Conservation (phyloP, 2,113 vertebrate species). For the Halichoeres trimaculatus region DNA sequence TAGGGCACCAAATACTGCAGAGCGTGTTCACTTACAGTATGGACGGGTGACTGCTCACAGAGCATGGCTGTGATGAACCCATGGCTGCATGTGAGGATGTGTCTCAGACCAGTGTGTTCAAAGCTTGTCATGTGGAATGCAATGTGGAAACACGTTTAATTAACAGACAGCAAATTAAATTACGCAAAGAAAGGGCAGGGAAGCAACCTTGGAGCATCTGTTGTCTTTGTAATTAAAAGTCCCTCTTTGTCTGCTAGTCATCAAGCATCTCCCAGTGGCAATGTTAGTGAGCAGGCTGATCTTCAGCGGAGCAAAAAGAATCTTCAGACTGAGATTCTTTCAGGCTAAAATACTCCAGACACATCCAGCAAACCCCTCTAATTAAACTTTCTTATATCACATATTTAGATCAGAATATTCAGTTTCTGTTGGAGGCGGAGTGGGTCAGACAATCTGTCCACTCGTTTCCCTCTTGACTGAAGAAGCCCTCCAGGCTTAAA, state of each 20-base stretch:
- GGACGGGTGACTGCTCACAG: constrained; percentile 1
- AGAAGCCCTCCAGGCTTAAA: too few species aligned
- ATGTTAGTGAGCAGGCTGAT: constrained; percentile 60
- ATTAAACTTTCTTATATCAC: neutral
- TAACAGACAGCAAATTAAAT: constrained; percentile 78
- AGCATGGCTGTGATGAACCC: constrained; percentile 9
- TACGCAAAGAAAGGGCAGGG: constrained; percentile 65
- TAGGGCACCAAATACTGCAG: neutral
- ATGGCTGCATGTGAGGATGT: constrained; percentile 1
- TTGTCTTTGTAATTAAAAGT: constrained; percentile 80
- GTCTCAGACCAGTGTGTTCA: constrained; percentile 33
- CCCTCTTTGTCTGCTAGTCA: constrained; percentile 68
- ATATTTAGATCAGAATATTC: neutral
- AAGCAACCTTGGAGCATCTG: constrained; percentile 70
- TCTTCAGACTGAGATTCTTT: constrained; percentile 38
- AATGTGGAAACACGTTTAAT: constrained; percentile 70
- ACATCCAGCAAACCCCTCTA: neutral
- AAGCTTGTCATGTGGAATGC: constrained; percentile 47
- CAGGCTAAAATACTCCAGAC: constrained; percentile 32
- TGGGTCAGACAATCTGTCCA: neutral
- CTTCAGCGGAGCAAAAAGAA: constrained; percentile 57
- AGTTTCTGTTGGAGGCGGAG: neutral
- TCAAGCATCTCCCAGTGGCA: constrained; percentile 67
- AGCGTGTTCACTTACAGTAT: neutral
- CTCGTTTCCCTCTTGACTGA: neutral